Conservation (phyloP, 2,888 invertebrate species). For the Leptopilina drosophilae region DNA sequence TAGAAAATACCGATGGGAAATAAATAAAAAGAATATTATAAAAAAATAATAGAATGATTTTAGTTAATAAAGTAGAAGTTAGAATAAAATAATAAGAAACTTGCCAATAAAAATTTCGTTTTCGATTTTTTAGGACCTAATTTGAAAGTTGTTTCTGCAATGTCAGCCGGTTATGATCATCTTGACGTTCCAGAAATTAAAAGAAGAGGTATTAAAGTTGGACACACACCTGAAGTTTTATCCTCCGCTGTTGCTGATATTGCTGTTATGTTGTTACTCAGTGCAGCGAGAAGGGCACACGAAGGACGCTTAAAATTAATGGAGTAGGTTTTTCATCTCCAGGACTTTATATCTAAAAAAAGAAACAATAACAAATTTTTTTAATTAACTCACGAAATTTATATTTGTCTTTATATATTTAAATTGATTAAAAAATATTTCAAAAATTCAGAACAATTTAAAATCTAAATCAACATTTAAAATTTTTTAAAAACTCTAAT, state of each 20-base stretch:
- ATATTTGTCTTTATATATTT: too few relatives aligned
- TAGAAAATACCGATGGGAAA: too few relatives aligned
- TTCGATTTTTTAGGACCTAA: conserved; percentile 79
- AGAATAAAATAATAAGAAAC: neutral
- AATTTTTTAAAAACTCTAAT: too few relatives aligned
- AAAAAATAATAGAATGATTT: too few relatives aligned
- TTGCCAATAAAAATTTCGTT: neutral
- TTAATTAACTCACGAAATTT: too few relatives aligned
- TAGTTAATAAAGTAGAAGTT: too few relatives aligned
- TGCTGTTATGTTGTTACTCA: conserved; percentile 86
- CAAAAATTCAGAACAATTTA: too few relatives aligned
- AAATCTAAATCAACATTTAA: too few relatives aligned
- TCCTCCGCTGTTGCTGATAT: conserved; percentile 90
- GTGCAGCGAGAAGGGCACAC: conserved; percentile 86
- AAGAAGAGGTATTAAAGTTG: conserved; percentile 85
- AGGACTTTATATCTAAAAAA: neutral
- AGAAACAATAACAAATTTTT: too few relatives aligned
- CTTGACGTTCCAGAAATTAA: conserved; percentile 86
- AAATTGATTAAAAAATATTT: too few relatives aligned
- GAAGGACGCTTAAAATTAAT: conserved; percentile 85
- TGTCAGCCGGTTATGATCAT: conserved; percentile 93
- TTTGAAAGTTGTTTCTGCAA: conserved; percentile 87
- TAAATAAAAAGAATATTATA: too few relatives aligned
- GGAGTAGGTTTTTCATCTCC: conserved; percentile 75
- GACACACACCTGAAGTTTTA: conserved; percentile 88